Evolutionary conservation across 1,140 invertebrate genomes (phyloP).

Genomic region (Diachasmimorpha longicaudata): DNA sequence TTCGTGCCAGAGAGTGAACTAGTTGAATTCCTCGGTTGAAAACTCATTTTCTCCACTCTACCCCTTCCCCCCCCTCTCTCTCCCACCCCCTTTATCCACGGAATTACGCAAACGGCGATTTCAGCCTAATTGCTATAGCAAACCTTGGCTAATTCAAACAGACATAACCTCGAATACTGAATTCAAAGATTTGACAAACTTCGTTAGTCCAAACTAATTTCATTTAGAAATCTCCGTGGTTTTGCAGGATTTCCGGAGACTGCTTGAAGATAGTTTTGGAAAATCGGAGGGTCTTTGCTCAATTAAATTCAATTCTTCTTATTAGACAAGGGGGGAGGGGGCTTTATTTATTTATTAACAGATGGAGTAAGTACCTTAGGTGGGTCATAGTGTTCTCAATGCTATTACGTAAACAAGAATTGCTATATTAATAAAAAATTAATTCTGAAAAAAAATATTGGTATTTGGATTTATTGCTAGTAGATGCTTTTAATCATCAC

Average conservation of each 20-base stretch:
- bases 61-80: too few relatives aligned
- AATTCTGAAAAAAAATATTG: too few relatives aligned
- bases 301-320: neutral
- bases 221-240: neutral
- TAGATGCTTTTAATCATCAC: too few relatives aligned
- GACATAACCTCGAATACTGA: neutral
- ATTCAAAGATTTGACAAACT: neutral
- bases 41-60: neutral
- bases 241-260: neutral
- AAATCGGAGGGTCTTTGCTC: neutral
- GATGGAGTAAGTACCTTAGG: too few relatives aligned
- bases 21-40: constrained; percentile 7
- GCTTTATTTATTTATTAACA: too few relatives aligned
- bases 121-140: constrained; percentile 12
- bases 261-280: neutral
- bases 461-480: too few relatives aligned
- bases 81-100: neutral
- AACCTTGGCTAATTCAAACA: neutral
- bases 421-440: too few relatives aligned
- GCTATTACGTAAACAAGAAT: too few relatives aligned
- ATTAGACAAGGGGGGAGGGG: too few relatives aligned
- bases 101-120: constrained; percentile 1
- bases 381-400: too few relatives aligned
- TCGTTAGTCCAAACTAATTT: neutral
- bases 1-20: constrained; percentile 6